Evolutionary conservation across 2,113 vertebrate species (phyloP), one percentile per base, ranked within the genome.

Genomic region (Dinomys branickii): DNA sequence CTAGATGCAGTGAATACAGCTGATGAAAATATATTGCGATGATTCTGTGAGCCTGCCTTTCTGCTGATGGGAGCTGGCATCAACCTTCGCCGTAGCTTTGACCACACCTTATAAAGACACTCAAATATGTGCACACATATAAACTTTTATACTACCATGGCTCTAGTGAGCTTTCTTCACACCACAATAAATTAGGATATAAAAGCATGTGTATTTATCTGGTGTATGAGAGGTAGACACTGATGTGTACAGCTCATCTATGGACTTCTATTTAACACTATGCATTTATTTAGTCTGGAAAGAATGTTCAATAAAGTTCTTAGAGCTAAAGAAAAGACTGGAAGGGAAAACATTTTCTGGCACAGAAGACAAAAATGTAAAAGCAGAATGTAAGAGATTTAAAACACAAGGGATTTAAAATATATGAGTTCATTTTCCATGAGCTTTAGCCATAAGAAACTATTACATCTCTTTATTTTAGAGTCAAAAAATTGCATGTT

Each of bases 391-490:
- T 61, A 96, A 86, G 41, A 35, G 10, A 69, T 95, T 91, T 85
- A 67, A 93, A 96, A 90, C 20, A 90, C 44, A 96, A 73, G 41
- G 38, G 20, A 69, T 94, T 91, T 88, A 63, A 94, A 96, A 94
- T 14, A 85, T 44, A 59, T 52, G n/a, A 93, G 82, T 97, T 97
- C 30, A 94, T 87, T 98, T 94, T 92, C 30, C 30, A 47, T 91
- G 82, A 88, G 54, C 28, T 80, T 96, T 89, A 90, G 81, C 94
- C 47, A 88, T 90, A 63, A 94, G 73, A 94, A 92, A 78, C 44
- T 88, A 71, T 94, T 41, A 50, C 1, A 47, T 67, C 20, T 92
- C 58, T 90, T 90, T 96, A 86, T 82, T 92, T 85, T 92, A 94
- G 38, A 86, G 26, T 85, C 7, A 87, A 88, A 94, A 96, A 93